A percentile compares a stretch with the other conserved stretches of the same genome.
phyloP scores from a whole-genome alignment of 2,797 vertebrate genomes.

The Premnoplex brunnescens region DNA sequence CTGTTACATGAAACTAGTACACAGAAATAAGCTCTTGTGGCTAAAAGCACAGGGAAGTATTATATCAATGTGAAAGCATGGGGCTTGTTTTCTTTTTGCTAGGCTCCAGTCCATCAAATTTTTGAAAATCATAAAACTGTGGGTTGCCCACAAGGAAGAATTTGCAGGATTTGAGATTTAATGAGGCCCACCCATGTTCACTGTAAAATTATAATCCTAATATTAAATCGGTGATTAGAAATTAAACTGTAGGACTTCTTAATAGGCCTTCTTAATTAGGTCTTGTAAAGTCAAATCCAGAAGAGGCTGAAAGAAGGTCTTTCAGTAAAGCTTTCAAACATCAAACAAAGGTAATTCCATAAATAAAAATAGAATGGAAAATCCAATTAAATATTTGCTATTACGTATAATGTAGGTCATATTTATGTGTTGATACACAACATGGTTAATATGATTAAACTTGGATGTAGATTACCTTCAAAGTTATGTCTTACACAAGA shows the following conservation, averaged over 20 bases:
- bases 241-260: background rate
- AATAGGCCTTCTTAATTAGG: background rate
- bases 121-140: background rate
- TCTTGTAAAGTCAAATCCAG: background rate
- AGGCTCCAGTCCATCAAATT: background rate
- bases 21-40: background rate
- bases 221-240: slow-evolving; percentile 16
- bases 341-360: background rate
- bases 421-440: background rate
- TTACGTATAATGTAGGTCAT: background rate
- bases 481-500: background rate
- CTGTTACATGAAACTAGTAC: background rate
- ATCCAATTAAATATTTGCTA: background rate
- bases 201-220: background rate
- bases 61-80: background rate
- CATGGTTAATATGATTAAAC: background rate
- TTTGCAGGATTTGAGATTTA: background rate
- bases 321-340: background rate
- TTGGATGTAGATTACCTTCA: background rate
- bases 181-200: background rate
- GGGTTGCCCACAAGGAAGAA: background rate
- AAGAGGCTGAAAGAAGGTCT: background rate
- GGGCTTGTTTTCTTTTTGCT: background rate
- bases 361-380: background rate
- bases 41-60: background rate